A percentile compares a stretch with the other conserved stretches of the same genome.
Conservation (phyloP, 2,797 vertebrate genomes). For the Coranthus polyacanthus region DNA sequence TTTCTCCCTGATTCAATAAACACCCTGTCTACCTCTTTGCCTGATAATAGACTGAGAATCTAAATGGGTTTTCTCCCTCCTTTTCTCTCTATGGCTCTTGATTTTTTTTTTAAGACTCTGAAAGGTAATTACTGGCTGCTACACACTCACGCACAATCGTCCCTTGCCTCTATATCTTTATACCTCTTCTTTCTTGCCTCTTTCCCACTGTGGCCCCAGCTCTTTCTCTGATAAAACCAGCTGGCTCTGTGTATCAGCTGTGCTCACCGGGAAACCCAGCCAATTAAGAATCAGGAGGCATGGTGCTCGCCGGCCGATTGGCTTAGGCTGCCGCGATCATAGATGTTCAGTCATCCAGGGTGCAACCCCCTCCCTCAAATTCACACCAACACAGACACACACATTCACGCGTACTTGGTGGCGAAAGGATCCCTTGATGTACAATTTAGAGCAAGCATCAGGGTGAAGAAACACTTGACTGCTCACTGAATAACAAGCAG, state of each 20-base stretch:
- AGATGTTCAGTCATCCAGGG: conserved; percentile 60
- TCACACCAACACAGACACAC: conserved; percentile 33
- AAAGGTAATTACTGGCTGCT: conserved; percentile 64
- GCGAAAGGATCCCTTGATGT: conserved; percentile 52
- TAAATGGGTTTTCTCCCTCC: conserved; percentile 59
- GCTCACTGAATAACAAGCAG: conserved; percentile 34
- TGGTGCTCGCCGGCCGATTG: conserved; percentile 79
- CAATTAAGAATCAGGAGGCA: conserved; percentile 84
- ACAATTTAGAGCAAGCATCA: conserved; percentile 46
- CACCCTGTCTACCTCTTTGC: conserved; percentile 56
- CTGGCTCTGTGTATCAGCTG: conserved; percentile 78
- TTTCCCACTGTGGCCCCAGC: conserved; percentile 64
- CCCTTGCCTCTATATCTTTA: conserved; percentile 57
- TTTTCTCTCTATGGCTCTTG: conserved; percentile 50
- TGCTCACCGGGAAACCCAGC: conserved; percentile 73
- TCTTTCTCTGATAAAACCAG: conserved; percentile 75
- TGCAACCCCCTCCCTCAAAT: conserved; percentile 42
- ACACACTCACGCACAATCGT: conserved; percentile 21
- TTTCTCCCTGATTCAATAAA: conserved; percentile 62
- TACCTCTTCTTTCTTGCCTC: conserved; percentile 53
- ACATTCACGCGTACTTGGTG: conserved; percentile 11
- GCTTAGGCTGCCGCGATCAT: conserved; percentile 65
- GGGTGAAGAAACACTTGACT: conserved; percentile 42
- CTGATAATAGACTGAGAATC: conserved; percentile 52
- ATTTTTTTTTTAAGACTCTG: conserved; percentile 65